Percentiles rank a stretch among this genome's conserved stretches.
These are phyloP conservation scores for Gymnocypris eckloni DNA, from an alignment of 2,797 vertebrate species.

Conservation along the genomic window DNA sequence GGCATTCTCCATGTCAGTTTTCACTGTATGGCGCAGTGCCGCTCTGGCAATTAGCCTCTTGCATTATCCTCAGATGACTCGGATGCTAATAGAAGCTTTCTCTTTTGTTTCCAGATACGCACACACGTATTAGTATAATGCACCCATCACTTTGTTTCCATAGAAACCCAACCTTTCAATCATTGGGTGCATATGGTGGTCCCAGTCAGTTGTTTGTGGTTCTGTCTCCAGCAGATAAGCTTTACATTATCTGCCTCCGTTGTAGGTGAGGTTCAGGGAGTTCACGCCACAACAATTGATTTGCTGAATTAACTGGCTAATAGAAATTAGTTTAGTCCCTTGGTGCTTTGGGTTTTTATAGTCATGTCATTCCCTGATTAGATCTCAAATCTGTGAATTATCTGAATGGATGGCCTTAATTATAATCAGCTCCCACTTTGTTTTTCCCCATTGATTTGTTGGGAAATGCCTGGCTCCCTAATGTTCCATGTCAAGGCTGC, in stretches of 20 bases:
- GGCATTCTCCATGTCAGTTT: not conserved
- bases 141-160: slow-evolving; percentile 50
- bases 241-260: slow-evolving; percentile 21
- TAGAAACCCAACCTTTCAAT: slow-evolving; percentile 37
- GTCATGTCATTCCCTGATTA: slow-evolving; percentile 1
- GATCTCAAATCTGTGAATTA: slow-evolving; percentile 18
- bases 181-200: slow-evolving; percentile 41
- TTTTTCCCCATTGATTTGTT: slow-evolving; percentile 9
- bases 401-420: slow-evolving; percentile 39
- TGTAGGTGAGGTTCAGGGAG: slow-evolving; percentile 21
- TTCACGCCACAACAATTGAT: slow-evolving; percentile 4
- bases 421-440: slow-evolving; percentile 10
- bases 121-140: slow-evolving; percentile 25
- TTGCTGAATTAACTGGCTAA: slow-evolving; percentile 20
- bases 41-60: slow-evolving; percentile 15
- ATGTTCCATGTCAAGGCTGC: slow-evolving; percentile 30
- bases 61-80: slow-evolving; percentile 28
- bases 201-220: slow-evolving; percentile 38
- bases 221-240: slow-evolving; percentile 42
- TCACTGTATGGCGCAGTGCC: not conserved
- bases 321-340: slow-evolving; percentile 32
- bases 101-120: slow-evolving; percentile 12
- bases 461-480: slow-evolving; percentile 11
- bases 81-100: not conserved
- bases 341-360: slow-evolving; percentile 17